A percentile compares a stretch with the other conserved stretches of the same genome.
Conservation (phyloP, 2,888 invertebrate species). For the Pimpla rufipes region DNA sequence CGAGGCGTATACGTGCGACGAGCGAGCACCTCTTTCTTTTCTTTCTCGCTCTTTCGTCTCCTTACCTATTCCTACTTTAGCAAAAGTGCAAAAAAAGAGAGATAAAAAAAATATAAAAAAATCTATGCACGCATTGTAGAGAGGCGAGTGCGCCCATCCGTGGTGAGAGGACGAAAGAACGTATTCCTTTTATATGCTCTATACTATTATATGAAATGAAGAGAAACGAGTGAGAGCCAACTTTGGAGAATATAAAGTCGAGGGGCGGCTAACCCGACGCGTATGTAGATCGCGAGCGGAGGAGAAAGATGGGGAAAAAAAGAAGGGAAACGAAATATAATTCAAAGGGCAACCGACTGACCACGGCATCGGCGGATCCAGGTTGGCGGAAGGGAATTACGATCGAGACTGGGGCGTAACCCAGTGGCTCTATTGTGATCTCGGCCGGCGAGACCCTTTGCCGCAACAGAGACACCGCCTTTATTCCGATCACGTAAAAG, state of each 20-base stretch:
- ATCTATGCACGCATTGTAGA: constrained; percentile 21
- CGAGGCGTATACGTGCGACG: constrained; percentile 45
- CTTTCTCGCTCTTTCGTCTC: constrained; percentile 34
- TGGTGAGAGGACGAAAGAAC: constrained; percentile 38
- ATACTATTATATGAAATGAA: constrained; percentile 46
- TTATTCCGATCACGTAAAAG: constrained; percentile 38
- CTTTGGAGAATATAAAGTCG: constrained; percentile 42
- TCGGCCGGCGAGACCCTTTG: constrained; percentile 38
- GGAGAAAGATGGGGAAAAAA: constrained; percentile 16
- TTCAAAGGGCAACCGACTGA: constrained; percentile 67
- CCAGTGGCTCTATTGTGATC: constrained; percentile 68
- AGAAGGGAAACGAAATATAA: constrained; percentile 59
- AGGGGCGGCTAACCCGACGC: constrained; percentile 43
- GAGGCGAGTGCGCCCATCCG: constrained; percentile 4
- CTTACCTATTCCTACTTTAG: constrained; percentile 14
- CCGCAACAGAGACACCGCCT: constrained; percentile 22
- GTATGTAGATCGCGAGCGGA: constrained; percentile 52
- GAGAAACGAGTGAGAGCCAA: constrained; percentile 16
- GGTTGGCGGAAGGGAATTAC: constrained; percentile 65
- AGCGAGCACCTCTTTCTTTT: constrained; percentile 47
- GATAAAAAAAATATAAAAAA: constrained; percentile 15
- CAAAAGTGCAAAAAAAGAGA: not conserved
- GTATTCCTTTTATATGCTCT: constrained; percentile 35
- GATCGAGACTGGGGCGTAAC: constrained; percentile 64
- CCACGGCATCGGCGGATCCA: constrained; percentile 44